phyloP scores from a whole-genome alignment of 2,888 invertebrate species.

The Eustalomyia histrio region DNA sequence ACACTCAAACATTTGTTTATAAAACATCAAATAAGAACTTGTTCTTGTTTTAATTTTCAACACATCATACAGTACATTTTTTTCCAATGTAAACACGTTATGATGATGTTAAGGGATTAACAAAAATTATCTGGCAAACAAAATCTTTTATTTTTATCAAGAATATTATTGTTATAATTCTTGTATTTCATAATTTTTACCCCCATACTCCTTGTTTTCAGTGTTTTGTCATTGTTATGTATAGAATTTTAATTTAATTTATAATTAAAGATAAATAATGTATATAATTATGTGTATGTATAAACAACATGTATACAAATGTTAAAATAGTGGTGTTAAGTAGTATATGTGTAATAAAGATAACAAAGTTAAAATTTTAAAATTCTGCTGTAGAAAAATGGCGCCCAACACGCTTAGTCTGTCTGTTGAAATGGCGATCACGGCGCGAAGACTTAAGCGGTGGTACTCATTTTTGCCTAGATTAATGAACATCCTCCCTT shows the following conservation, averaged over 20 bases:
- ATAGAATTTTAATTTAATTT: slow-evolving; percentile 61
- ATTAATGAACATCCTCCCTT: too few relatives aligned
- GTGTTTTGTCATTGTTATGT: slow-evolving; percentile 11
- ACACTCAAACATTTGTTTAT: too few relatives aligned
- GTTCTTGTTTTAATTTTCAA: background rate
- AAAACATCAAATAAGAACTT: slow-evolving; percentile 20
- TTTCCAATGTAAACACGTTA: background rate
- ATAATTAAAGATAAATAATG: slow-evolving; percentile 65
- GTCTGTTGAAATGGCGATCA: too few relatives aligned
- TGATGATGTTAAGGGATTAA: slow-evolving; percentile 46
- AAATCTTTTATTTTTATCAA: slow-evolving; percentile 21
- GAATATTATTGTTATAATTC: background rate
- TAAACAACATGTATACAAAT: background rate
- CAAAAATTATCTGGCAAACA: slow-evolving; percentile 40
- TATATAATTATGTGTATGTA: slow-evolving; percentile 52
- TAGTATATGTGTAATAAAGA: too few relatives aligned
- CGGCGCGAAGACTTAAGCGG: too few relatives aligned
- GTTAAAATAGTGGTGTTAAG: too few relatives aligned
- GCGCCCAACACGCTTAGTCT: too few relatives aligned
- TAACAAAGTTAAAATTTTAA: too few relatives aligned
- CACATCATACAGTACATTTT: background rate
- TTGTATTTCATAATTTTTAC: slow-evolving; percentile 39
- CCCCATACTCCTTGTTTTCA: background rate
- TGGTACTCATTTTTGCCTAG: too few relatives aligned
- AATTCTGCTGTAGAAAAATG: too few relatives aligned